Percentiles rank a stretch among this genome's conserved stretches.
These are phyloP conservation scores for Drymonia ruficornis DNA, from an alignment of 2,888 invertebrate species.

Conservation along the genomic window DNA sequence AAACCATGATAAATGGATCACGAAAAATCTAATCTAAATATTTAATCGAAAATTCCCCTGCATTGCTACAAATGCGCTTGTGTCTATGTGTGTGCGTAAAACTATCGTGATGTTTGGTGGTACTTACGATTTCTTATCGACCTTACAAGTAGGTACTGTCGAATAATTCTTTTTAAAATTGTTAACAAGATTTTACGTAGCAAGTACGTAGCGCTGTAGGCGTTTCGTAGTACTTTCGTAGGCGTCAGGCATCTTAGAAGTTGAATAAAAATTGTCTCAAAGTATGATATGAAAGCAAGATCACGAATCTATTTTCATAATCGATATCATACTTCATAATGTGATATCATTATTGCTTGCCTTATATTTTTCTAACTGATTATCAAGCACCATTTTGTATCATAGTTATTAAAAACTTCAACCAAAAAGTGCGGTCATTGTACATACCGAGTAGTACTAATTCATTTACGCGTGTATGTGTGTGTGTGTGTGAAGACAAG, in stretches of 20 bases:
- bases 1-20: constrained; percentile 82
- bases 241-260: not conserved
- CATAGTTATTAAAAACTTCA: not conserved
- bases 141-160: too few relatives aligned
- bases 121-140: not conserved
- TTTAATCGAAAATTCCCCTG: constrained; percentile 82
- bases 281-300: not conserved
- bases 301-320: too few relatives aligned
- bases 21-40: constrained; percentile 84
- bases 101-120: constrained; percentile 6
- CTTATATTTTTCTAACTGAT: too few relatives aligned
- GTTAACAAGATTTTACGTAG: not conserved
- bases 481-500: constrained; percentile 49
- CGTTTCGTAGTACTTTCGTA: not conserved
- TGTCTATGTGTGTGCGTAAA: constrained; percentile 26
- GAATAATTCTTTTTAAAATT: too few relatives aligned
- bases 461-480: not conserved
- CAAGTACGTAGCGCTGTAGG: not conserved
- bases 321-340: too few relatives aligned
- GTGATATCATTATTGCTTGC: too few relatives aligned
- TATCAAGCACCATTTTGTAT: too few relatives aligned
- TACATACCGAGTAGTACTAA: not conserved
- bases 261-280: not conserved
- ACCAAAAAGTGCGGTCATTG: not conserved
- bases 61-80: constrained; percentile 51